phyloP scores from a whole-genome alignment of 2,113 vertebrate genomes.

The Peromyscus californicus region DNA sequence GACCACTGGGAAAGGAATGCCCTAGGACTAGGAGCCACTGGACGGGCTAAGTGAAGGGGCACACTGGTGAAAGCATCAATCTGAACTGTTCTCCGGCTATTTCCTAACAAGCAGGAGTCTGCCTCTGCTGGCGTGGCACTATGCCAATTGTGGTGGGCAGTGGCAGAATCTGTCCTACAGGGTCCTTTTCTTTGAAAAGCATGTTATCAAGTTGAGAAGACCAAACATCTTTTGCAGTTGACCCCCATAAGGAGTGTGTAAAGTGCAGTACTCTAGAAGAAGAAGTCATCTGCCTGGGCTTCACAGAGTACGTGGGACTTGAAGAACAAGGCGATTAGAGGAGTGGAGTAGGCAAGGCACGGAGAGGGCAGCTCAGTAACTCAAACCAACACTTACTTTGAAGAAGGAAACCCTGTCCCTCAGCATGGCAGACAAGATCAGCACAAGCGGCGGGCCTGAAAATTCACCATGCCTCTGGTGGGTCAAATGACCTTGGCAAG shows the following conservation, averaged over 20 bases:
- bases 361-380: neutral
- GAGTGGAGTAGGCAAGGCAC: neutral
- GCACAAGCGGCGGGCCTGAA: accelerated
- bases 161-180: neutral
- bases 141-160: neutral
- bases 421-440: accelerated
- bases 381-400: constrained; percentile 36
- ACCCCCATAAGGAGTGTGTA: neutral
- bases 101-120: neutral
- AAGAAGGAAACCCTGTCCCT: neutral
- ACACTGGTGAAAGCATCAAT: neutral
- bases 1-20: neutral
- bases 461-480: neutral
- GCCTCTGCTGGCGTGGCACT: neutral
- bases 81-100: neutral
- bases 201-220: neutral
- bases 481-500: neutral
- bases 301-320: neutral
- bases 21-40: neutral
- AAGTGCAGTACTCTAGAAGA: constrained; percentile 9
- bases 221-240: neutral
- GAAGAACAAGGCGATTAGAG: constrained; percentile 37
- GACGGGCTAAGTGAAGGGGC: neutral
- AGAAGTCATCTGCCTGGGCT: neutral
- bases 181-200: constrained; percentile 32